Base-by-base conservation (phyloP, 2,113 vertebrate genomes). In the Penelope pileata region DNA sequence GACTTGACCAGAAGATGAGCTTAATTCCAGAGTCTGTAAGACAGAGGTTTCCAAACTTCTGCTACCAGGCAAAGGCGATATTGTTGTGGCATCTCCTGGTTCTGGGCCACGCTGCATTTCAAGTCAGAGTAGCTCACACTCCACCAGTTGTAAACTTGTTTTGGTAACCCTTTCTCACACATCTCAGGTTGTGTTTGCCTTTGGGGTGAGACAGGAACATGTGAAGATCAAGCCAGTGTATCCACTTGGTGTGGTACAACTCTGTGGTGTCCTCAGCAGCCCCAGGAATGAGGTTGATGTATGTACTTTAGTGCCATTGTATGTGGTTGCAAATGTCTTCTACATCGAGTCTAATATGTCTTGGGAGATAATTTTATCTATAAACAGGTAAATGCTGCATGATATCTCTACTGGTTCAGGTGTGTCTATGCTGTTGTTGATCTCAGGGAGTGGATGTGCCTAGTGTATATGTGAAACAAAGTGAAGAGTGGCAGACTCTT, bases 121-220 rank as follows among this genome's bases (percentile, higher is more conserved):
- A 10, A 0, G 1, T 68, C 40, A 60, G 67, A 94, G 36, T 3
- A 3, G 10, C 15, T 56, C 62, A 60, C 0, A 1, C 56, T 40
- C 22, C 29, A 66, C 40, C 26, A 59, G 15, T 2, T 66, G 14
- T 47, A 34, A 84, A 42, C 29, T 51, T 38, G 32, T 16, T 59
- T 74, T 93, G 60, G n/a, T 47, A 94, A 90, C 21, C n/a, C 45
- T 2, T 30, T 16, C 6, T 43, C 48, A 36, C 24, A 50, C 11
- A 11, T 4, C 7, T 78, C 29, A 40, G 56, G 23, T 24, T 4
- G 3, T 17, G 6, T 91, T 93, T 75, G 29, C 5, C 45, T 16
- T n/a, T 36, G 2, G 13, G 6, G 13, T 85, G 43, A 86, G 63
- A 73, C 34, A n/a, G 16, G 10, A 87, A 47, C 2, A 1, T 15